Base-by-base conservation (phyloP, 2,888 invertebrate genomes). In the Campoplex capitator region DNA sequence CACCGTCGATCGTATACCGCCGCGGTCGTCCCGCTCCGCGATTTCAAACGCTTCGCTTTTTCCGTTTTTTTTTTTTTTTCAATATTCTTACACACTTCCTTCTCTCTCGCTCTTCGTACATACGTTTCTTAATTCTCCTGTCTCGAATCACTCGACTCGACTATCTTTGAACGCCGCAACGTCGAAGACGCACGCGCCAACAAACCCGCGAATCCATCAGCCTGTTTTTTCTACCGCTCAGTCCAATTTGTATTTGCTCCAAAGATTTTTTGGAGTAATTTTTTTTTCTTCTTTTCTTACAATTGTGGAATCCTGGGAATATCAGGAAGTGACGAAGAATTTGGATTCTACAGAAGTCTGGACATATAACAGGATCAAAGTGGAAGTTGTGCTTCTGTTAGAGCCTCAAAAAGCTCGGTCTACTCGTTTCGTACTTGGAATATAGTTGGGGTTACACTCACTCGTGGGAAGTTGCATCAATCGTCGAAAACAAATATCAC, bases 131-230 rank as follows among this genome's bases (percentile, higher is more conserved):
- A 35, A 42, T 76, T 65, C 65, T 76, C 76, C 16, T n/a, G 67
- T 74, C 42, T 74, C 23, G 23, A 67, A 56, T 81, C 81, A 38
- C n/a, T 42, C 54, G 73, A 75, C 75, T 45, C 42, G 68, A 67
- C 42, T 54, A 68, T 68, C 74, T 67, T 62, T 51, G 67, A 56
- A 70, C 82, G 51, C 42, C 67, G 54, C 48, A 51, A n/a, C 77
- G 77, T 51, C 45, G 67, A 77, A 77, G 65, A 45, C 65, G 45
- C 45, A 51, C 65, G 51, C 77, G 51, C 62, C 38, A 48, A 51
- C 56, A 9, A 45, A 9, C 62, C 62, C 62, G 62, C 62, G 11
- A 62, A 62, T n/a, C 32, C 51, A 51, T 51, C 51, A 18, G 32
- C 16, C 18, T 48, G 71, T 71, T 45, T 18, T 13, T 3, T 75